Percentiles rank a stretch among this genome's conserved stretches.
phyloP scores from a whole-genome alignment of 2,888 invertebrate species.

The Sussaba pulchella region DNA sequence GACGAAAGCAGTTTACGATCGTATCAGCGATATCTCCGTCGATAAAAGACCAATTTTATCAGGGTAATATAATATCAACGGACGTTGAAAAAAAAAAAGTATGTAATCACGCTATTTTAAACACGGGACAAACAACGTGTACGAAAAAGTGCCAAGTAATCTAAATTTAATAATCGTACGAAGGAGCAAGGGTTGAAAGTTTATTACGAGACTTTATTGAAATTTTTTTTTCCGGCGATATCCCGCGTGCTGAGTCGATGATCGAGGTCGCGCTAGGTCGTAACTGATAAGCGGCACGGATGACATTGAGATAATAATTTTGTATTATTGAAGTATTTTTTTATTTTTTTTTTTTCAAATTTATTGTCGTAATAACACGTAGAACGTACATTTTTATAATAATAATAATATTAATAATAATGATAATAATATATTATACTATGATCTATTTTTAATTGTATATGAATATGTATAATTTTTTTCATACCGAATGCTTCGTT shows the following conservation, averaged over 20 bases:
- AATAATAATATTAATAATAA: constrained; percentile 48
- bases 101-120: constrained; percentile 26
- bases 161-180: constrained; percentile 53
- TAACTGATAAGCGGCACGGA: constrained; percentile 41
- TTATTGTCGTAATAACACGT: constrained; percentile 77
- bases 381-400: constrained; percentile 70
- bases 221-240: constrained; percentile 44
- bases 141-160: constrained; percentile 64
- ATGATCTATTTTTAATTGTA: constrained; percentile 55
- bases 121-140: constrained; percentile 51
- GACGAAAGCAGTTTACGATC: too few relatives aligned
- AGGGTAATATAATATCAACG: constrained; percentile 38
- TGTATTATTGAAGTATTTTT: constrained; percentile 41
- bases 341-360: constrained; percentile 51
- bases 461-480: constrained; percentile 37
- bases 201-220: too few relatives aligned
- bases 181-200: too few relatives aligned
- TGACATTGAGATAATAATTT: constrained; percentile 16
- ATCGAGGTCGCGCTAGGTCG: constrained; percentile 56
- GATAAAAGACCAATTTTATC: constrained; percentile 34
- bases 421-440: constrained; percentile 54
- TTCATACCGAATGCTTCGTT: constrained; percentile 38
- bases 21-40: too few relatives aligned
- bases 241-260: constrained; percentile 21
- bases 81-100: neutral